Conservation (phyloP, 2,113 vertebrate species). For the Guaruba guarouba region DNA sequence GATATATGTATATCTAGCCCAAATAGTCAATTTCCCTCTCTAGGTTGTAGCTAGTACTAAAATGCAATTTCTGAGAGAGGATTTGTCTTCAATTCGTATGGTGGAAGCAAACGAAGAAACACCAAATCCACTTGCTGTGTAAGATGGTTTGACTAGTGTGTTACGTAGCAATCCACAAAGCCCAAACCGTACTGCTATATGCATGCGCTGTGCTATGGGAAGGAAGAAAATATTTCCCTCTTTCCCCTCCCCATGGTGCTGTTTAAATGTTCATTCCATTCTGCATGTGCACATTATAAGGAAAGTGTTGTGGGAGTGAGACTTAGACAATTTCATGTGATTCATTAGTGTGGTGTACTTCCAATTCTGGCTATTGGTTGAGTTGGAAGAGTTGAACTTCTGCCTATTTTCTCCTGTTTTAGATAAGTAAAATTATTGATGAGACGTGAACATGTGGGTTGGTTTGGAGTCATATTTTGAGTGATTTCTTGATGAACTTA, state of each 20-base stretch:
- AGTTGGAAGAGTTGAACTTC: neutral
- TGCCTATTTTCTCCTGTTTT: neutral
- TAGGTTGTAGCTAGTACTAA: neutral
- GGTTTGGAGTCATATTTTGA: rapidly evolving
- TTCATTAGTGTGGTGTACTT: rapidly evolving
- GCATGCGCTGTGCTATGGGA: rapidly evolving
- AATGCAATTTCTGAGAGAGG: neutral
- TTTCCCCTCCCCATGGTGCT: neutral
- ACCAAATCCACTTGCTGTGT: neutral
- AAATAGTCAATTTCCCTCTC: neutral
- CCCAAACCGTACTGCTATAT: rapidly evolving
- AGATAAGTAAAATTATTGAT: neutral
- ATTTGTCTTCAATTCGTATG: neutral
- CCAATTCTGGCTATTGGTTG: neutral
- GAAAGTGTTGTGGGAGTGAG: neutral
- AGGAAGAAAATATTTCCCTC: neutral
- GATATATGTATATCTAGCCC: neutral
- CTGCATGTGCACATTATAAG: neutral
- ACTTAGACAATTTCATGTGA: neutral
- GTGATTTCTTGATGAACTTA: neutral
- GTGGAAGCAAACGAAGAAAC: neutral
- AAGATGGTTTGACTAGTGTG: neutral
- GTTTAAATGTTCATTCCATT: neutral
- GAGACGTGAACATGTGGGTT: neutral
- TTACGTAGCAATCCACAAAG: neutral